phyloP scores from a whole-genome alignment of 53 echinoderm and acorn worm genomes.

The Patiria pectinifera region DNA sequence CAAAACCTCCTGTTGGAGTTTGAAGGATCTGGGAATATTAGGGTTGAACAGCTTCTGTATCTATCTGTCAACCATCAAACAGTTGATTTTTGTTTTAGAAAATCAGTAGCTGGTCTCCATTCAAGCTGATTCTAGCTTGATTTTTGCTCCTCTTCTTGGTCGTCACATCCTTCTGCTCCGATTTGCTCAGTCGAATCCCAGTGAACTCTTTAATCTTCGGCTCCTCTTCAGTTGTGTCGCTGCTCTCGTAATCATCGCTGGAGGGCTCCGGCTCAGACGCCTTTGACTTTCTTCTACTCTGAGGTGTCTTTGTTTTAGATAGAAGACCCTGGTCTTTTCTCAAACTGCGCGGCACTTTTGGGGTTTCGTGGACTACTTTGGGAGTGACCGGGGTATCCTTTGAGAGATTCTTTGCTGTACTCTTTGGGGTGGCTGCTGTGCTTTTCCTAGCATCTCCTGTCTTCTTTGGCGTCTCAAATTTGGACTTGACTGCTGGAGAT shows the following conservation, averaged over 20 bases:
- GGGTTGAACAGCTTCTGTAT: no score
- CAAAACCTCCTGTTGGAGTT: not conserved
- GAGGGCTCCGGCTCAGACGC: not conserved
- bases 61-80: no score
- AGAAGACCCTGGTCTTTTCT: not conserved
- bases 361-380: not conserved
- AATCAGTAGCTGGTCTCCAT: slow-evolving; percentile 14
- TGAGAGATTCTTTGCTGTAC: slow-evolving; percentile 9
- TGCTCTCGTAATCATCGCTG: not conserved
- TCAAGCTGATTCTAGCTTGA: slow-evolving; percentile 3
- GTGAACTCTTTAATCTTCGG: slow-evolving; percentile 33
- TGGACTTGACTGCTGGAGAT: slow-evolving; percentile 7
- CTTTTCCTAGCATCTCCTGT: slow-evolving; percentile 11
- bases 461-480: slow-evolving; percentile 1
- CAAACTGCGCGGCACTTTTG: not conserved
- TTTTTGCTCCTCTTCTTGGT: not conserved
- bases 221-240: slow-evolving; percentile 11
- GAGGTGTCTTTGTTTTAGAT: slow-evolving; percentile 1
- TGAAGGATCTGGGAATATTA: no score
- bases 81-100: slow-evolving; percentile 9
- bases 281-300: not conserved
- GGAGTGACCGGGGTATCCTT: slow-evolving; percentile 30
- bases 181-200: slow-evolving; percentile 9
- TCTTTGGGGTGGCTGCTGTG: slow-evolving; percentile 11
- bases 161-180: not conserved